Evolutionary conservation across 1,140 invertebrate genomes (phyloP), one percentile per base, ranked within the genome.

Genomic region (Sminthurides bifidus): DNA sequence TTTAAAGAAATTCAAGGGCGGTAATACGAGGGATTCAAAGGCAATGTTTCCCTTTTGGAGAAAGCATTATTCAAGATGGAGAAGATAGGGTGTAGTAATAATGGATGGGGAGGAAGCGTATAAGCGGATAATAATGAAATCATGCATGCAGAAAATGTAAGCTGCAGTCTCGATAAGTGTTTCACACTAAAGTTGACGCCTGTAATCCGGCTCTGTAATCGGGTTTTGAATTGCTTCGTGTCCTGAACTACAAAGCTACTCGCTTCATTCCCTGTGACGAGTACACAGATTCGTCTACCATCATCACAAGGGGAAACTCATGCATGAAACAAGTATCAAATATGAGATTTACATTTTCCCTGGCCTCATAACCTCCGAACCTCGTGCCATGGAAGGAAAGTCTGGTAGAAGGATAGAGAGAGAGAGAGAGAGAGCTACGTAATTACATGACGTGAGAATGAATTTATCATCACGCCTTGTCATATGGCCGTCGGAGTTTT

Each of bases 121-220:
- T 38, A 52, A 52, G 50, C 50, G 50, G 50, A 52, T 52, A 52
- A 52, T 52, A 52, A 52, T 52, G 50, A 52, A 52, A 52, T 52
- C 50, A 52, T 52, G 50, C 50, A 52, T 52, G 50, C 50, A 52
- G 50, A 52, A 52, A 52, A 52, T 52, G 50, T 52, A 52, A 52
- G 50, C 50, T 40, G 12, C 6, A 41, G 33, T 52, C 50, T 33
- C 40, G 50, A 52, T 52, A 52, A 52, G 50, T 52, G 50, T 52
- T 52, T 52, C 50, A 37, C 50, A 52, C 50, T 52, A 41, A 52
- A 52, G 33, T 52, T 37, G 31, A 38, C 50, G 33, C 50, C 24
- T 52, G 50, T 52, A 52, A 52, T 52, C 50, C 45, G 12, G 29
- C n/a, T 21, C 33, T 51, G 35, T 51, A 51, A 51, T 51, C 48